phyloP scores from a whole-genome alignment of 2,797 vertebrate species.

The Tamandua tetradactyla region DNA sequence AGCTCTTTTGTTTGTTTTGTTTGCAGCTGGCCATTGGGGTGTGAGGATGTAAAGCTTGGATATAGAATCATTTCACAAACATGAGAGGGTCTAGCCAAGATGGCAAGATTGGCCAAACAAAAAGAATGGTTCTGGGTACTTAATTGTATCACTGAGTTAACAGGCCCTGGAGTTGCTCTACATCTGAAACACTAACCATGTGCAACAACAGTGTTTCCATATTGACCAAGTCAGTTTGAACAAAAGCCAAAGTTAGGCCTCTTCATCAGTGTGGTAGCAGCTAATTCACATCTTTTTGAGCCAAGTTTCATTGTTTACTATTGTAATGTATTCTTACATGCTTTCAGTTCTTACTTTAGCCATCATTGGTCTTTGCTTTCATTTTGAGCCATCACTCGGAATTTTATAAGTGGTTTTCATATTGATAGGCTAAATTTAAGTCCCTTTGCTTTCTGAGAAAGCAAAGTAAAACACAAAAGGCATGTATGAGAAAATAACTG shows the following conservation, averaged over 20 bases:
- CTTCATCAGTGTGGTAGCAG: neutral
- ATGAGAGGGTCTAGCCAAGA: neutral
- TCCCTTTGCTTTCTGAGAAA: neutral
- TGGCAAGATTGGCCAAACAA: neutral
- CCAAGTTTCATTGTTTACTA: neutral
- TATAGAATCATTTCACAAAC: neutral
- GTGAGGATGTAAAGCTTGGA: neutral
- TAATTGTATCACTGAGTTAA: neutral
- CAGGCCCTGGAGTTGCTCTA: neutral
- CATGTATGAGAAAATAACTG: neutral
- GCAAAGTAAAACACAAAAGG: neutral
- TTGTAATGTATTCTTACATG: neutral
- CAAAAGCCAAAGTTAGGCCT: neutral
- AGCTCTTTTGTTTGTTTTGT: neutral
- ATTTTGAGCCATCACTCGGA: neutral
- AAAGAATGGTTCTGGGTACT: neutral
- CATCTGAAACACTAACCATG: neutral
- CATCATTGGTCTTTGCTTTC: neutral
- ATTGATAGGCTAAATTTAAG: neutral
- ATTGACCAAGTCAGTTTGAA: neutral
- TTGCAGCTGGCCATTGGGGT: no score
- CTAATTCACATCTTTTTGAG: neutral
- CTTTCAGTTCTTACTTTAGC: neutral
- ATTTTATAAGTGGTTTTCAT: neutral
- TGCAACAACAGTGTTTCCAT: neutral